These are phyloP conservation scores for Polypterus senegalus DNA, from an alignment of 2,113 vertebrate genomes.

Conservation along the genomic window DNA sequence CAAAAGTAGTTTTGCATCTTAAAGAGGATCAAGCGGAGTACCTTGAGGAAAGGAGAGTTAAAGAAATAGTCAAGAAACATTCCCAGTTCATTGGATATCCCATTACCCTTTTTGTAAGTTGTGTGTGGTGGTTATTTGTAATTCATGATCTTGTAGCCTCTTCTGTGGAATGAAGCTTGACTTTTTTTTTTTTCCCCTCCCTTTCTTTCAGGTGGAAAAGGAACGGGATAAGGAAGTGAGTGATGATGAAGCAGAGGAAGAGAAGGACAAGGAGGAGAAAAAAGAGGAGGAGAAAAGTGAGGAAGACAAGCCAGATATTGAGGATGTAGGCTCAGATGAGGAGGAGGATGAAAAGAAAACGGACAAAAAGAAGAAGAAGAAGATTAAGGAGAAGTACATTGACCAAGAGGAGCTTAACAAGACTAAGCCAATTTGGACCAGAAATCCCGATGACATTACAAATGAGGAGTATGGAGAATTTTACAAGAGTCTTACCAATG, in stretches of 20 bases:
- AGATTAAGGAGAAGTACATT: slow-evolving; percentile 61
- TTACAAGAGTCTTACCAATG: slow-evolving; percentile 85
- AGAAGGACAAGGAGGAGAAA: slow-evolving; percentile 49
- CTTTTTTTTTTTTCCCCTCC: accelerated
- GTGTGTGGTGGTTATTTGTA: not conserved
- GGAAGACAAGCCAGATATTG: slow-evolving; percentile 66
- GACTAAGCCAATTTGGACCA: slow-evolving; percentile 73
- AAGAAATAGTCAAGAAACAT: slow-evolving; percentile 70
- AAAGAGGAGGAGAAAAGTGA: slow-evolving; percentile 39
- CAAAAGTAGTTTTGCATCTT: slow-evolving; percentile 63
- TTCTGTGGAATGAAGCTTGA: not conserved
- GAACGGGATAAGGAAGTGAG: slow-evolving; percentile 71
- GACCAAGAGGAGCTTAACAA: slow-evolving; percentile 50
- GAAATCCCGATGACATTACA: slow-evolving; percentile 87
- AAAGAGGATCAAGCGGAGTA: slow-evolving; percentile 70
- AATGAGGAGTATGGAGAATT: slow-evolving; percentile 91
- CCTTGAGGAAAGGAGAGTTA: slow-evolving; percentile 57
- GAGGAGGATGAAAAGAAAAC: slow-evolving; percentile 58
- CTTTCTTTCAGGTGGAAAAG: slow-evolving; percentile 51
- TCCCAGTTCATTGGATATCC: slow-evolving; percentile 73
- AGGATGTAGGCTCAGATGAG: slow-evolving; percentile 64
- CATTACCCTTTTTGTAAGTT: slow-evolving; percentile 60
- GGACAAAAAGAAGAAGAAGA: slow-evolving; percentile 48
- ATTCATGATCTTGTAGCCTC: not conserved
- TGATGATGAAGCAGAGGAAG: slow-evolving; percentile 68